A percentile compares a stretch with the other conserved stretches of the same genome.
phyloP scores from a whole-genome alignment of 2,797 vertebrate genomes.

The Pristis pectinata region DNA sequence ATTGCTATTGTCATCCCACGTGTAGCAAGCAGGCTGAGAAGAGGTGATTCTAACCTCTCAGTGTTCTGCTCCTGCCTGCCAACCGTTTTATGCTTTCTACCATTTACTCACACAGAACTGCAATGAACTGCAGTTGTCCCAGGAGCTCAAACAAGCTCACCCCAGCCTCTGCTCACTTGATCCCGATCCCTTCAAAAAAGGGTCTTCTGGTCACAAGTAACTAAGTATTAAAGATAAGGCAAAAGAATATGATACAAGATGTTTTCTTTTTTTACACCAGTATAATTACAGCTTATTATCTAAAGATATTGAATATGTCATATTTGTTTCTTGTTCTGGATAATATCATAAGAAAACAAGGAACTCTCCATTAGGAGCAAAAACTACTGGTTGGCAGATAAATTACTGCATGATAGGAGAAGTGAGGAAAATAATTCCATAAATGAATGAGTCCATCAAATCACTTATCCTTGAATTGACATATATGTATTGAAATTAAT shows the following conservation, averaged over 20 bases:
- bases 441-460: constrained; percentile 10
- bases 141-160: neutral
- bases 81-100: neutral
- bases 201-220: neutral
- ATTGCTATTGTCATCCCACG: neutral
- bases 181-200: neutral
- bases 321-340: neutral
- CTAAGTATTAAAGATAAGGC: neutral
- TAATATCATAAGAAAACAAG: neutral
- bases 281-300: neutral
- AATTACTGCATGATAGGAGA: neutral
- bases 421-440: neutral
- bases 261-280: neutral
- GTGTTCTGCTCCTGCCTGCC: neutral
- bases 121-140: neutral
- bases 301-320: neutral
- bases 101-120: neutral
- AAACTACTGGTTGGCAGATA: neutral
- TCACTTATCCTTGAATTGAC: neutral
- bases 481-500: neutral
- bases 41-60: no score
- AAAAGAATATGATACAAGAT: neutral
- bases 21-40: neutral
- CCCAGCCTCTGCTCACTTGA: no score
- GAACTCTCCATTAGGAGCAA: neutral